phyloP scores from a whole-genome alignment of 2,888 invertebrate species.

The Junonia oenone region DNA sequence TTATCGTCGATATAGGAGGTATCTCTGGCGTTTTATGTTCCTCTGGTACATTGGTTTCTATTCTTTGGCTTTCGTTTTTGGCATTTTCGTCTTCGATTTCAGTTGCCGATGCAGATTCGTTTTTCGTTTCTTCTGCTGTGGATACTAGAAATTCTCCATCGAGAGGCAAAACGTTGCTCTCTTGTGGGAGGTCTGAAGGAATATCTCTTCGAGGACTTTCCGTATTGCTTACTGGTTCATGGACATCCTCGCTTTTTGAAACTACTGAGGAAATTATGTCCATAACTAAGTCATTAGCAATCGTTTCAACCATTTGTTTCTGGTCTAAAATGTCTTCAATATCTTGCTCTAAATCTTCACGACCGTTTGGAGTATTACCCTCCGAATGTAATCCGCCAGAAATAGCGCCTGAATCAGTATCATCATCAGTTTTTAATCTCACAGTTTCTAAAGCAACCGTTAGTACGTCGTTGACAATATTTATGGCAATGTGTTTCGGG shows the following conservation, averaged over 20 bases:
- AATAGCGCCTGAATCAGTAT: conserved; percentile 70
- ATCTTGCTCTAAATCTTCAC: conserved; percentile 68
- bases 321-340: conserved; percentile 61
- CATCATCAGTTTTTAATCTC: conserved; percentile 63
- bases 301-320: conserved; percentile 51
- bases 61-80: conserved; percentile 58
- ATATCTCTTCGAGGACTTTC: conserved; percentile 53
- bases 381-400: conserved; percentile 68
- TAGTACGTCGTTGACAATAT: conserved; percentile 73
- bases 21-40: conserved; percentile 76
- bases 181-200: conserved; percentile 58
- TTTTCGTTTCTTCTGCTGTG: conserved; percentile 44
- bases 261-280: conserved; percentile 56
- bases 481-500: conserved; percentile 64
- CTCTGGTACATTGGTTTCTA: conserved; percentile 44
- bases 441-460: conserved; percentile 68
- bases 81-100: conserved; percentile 42
- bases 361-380: conserved; percentile 69
- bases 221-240: conserved; percentile 25
- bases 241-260: conserved; percentile 41
- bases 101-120: conserved; percentile 29
- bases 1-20: conserved; percentile 85
- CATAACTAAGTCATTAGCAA: conserved; percentile 57
- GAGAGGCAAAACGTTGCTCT: conserved; percentile 65
- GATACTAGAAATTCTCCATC: conserved; percentile 64